Base-by-base conservation (phyloP, 2,888 invertebrate species). In the Raillietiella orientalis region DNA sequence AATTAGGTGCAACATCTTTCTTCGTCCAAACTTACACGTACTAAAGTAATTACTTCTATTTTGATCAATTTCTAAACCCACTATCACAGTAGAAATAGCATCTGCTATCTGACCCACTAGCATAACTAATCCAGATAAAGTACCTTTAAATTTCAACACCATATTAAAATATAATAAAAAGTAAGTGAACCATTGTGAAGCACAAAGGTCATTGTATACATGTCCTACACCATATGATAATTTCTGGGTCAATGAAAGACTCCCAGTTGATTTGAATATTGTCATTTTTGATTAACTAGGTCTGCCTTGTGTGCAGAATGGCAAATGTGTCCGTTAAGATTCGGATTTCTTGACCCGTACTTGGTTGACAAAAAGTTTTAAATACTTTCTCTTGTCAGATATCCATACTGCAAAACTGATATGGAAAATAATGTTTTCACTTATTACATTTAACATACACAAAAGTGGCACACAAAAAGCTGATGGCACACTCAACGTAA, bases 1-100 rank as follows among this genome's bases (percentile, higher is more conserved):
- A 38, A 72, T 49, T 26, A 79, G 53, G 55, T 84, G 79, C 79
- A 79, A 82, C 2, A 66, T 56, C 52, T 82, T 79, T 39, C 77
- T 50, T 39, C 60, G 60, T 1, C 79, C 77, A 50, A 74, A 72
- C 36, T 54, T 53, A 33, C 59, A 62, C 35, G 63, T 50, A 39
- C 62, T 50, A 35, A 57, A 55, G 38, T 60, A 55, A 34, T 62
- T 58, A 21, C 60, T 58, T 39, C 58, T 58, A n/a, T n/a, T n/a
- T n/a, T n/a, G n/a, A 41, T 79, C 84, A 3, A 74, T 71, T 43
- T 74, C 57, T 31, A 66, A 50, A 4, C 84, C 84, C 31, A 84
- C 66, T 39, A 84, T 65, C 0, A 82, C 77, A 13, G 82, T 82
- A 11, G 67, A 60, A 28, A 82, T 24, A 12, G 67, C 77, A 52